Base-by-base conservation (phyloP, 37 sponge, comb jelly and placozoan genomes). In the Aphrocallistes beatrix region DNA sequence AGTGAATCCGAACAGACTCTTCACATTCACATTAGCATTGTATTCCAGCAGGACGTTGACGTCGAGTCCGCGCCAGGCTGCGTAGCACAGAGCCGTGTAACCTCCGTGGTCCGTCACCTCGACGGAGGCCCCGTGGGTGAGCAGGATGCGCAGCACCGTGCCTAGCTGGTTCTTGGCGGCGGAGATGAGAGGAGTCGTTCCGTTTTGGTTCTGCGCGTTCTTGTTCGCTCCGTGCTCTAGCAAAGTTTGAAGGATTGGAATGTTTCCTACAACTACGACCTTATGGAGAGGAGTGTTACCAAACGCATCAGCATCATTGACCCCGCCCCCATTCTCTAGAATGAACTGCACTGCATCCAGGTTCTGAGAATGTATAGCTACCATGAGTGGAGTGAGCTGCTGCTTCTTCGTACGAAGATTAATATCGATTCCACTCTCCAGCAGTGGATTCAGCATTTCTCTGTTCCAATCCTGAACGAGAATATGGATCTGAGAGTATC, bases 161-260 rank as follows among this genome's bases (percentile, higher is more conserved):
- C 75, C 75, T 30, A 25, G 75, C 75, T 60, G 75, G 75, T 60
- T 60, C 75, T 60, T 60, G n/a, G 75, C 75, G 6, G 75, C 75
- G 34, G 75, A 60, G 75, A 60, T 60, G 25, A 60, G 75, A 6
- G 75, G 75, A 60, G 75, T 60, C 6, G 75, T 60, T 13, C 75
- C 75, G 75, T 60, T 60, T 30, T 28, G 25, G 75, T 60, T 60
- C 75, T 60, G 75, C 6, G 75, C 75, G n/a, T 60, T 60, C 28
- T 25, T 21, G 34, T 60, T 30, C 8, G 75, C 75, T 60, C 75
- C 75, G 10, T 60, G 75, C 25, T 60, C 34, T 3, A 30, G 28
- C 6, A 60, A 30, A 13, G 75, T 60, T 13, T 60, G 75, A 6
- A 60, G 75, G 75, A 60, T 60, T 25, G 75, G 75, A 60, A 60